Conservation (phyloP, 2,113 vertebrate genomes). For the Mesitornis unicolor region DNA sequence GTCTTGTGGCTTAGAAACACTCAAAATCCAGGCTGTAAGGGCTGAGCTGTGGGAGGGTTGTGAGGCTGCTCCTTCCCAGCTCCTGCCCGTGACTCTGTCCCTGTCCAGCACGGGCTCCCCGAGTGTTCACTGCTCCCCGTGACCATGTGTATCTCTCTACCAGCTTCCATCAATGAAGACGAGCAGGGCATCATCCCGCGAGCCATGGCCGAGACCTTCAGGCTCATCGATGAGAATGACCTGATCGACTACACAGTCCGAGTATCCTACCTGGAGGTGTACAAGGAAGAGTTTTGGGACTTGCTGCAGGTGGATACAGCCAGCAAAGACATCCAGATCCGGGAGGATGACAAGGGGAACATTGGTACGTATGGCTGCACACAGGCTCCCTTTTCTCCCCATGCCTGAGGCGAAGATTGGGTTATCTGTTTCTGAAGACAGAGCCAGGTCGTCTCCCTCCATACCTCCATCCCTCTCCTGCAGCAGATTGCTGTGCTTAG, state of each 20-base stretch:
- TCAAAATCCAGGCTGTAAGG: accelerated
- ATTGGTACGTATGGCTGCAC: conserved; percentile 75
- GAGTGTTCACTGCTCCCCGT: accelerated
- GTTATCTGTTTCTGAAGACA: not conserved
- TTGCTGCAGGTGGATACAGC: conserved; percentile 92
- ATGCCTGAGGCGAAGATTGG: not conserved
- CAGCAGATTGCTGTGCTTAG: not conserved
- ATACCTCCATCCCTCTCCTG: not conserved
- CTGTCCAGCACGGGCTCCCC: accelerated
- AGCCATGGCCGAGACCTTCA: conserved; percentile 93
- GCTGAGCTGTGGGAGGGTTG: not conserved
- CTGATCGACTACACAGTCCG: conserved; percentile 87
- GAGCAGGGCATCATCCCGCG: conserved; percentile 94
- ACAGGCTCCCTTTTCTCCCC: not conserved
- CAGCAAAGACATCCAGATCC: conserved; percentile 93
- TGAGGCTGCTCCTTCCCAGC: not conserved
- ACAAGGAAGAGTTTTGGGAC: conserved; percentile 96
- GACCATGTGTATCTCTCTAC: not conserved
- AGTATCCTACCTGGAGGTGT: conserved; percentile 95
- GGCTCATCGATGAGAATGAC: conserved; percentile 94
- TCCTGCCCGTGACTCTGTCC: not conserved
- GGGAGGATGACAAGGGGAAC: conserved; percentile 94
- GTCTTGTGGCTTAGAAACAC: not conserved
- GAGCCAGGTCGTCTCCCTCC: not conserved
- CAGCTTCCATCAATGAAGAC: conserved; percentile 91